phyloP scores from a whole-genome alignment of 2,113 vertebrate species.

The Todiramphus saurophagus region DNA sequence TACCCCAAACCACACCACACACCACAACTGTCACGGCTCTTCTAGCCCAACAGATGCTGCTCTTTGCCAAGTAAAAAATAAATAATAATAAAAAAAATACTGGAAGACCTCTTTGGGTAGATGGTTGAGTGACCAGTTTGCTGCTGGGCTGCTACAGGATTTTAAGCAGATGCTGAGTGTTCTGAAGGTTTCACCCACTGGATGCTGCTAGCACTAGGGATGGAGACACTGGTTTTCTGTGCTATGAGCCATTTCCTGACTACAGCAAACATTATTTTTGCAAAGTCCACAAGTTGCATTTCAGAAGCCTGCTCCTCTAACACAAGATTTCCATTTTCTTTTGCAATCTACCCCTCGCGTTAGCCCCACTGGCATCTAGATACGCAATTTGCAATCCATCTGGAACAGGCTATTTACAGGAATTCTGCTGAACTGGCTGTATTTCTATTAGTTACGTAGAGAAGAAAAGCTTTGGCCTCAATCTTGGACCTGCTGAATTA shows the following conservation, averaged over 20 bases:
- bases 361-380: background rate
- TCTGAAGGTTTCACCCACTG: background rate
- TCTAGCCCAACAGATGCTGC: background rate
- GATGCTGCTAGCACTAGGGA: background rate
- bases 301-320: background rate
- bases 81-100: background rate
- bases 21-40: background rate
- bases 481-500: constrained; percentile 35
- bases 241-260: background rate
- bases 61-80: background rate
- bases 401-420: constrained; percentile 29
- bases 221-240: background rate
- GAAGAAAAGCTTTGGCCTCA: constrained; percentile 34
- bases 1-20: background rate
- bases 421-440: constrained; percentile 36
- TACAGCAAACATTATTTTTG: background rate
- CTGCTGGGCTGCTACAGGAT: background rate
- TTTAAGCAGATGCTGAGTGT: background rate
- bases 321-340: background rate
- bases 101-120: background rate
- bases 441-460: constrained; percentile 2
- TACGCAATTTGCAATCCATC: background rate
- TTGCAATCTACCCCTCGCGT: background rate
- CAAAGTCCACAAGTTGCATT: background rate
- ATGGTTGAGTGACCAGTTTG: background rate